Percentiles rank a stretch among this genome's conserved stretches.
These are phyloP conservation scores for Calliopsis andreniformis DNA, from an alignment of 1,140 invertebrate species.

Conservation along the genomic window DNA sequence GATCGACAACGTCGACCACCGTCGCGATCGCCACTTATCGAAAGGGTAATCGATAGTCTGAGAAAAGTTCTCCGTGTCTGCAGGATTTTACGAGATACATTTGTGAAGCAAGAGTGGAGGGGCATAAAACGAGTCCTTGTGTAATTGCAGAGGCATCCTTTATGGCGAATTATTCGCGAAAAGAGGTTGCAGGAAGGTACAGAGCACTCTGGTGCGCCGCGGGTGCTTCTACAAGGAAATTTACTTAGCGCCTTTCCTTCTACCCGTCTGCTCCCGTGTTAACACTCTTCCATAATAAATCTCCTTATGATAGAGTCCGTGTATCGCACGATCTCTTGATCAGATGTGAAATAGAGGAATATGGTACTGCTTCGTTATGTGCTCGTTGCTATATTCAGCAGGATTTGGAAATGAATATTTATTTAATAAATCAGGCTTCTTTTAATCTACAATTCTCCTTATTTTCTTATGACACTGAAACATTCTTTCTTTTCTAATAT, in stretches of 20 bases:
- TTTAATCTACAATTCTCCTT: too few species aligned
- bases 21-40: neutral
- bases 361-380: too few species aligned
- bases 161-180: neutral
- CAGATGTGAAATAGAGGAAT: too few species aligned
- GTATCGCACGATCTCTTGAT: neutral
- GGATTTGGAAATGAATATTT: too few species aligned
- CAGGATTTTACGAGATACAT: neutral
- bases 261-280: neutral
- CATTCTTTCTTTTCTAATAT: too few species aligned
- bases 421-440: too few species aligned
- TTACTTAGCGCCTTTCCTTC: conserved; percentile 15
- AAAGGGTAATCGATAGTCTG: neutral
- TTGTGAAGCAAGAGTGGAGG: neutral
- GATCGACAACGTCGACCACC: neutral
- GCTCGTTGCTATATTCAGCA: too few species aligned
- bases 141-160: neutral
- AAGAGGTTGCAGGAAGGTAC: neutral
- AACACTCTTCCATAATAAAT: conserved; percentile 6
- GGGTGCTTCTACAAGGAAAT: conserved; percentile 17
- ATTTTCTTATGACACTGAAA: too few species aligned
- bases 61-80: neutral
- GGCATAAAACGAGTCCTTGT: neutral
- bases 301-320: conserved; percentile 13
- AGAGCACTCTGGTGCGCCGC: neutral